A percentile compares a stretch with the other conserved stretches of the same genome.
Conservation (phyloP, 2,888 invertebrate species). For the Odontocerum albicorne region DNA sequence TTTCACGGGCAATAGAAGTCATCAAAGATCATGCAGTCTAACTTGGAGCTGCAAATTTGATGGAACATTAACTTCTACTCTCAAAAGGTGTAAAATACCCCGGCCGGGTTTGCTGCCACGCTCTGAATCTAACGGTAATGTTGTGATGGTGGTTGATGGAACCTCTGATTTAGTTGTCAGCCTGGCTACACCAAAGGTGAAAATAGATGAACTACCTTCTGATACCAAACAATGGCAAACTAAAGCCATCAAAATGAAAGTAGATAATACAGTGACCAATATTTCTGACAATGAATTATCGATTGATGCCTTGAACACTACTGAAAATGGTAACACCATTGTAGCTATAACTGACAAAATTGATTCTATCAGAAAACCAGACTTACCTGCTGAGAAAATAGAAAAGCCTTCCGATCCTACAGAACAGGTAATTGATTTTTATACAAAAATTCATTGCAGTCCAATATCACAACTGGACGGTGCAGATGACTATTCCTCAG, state of each 20-base stretch:
- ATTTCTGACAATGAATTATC: slow-evolving; percentile 5
- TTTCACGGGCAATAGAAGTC: slow-evolving; percentile 56
- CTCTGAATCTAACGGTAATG: slow-evolving; percentile 40
- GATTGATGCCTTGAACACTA: background rate
- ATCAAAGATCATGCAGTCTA: slow-evolving; percentile 68
- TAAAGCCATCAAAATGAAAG: slow-evolving; percentile 15
- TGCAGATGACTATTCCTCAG: slow-evolving; percentile 66
- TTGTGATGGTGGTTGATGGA: slow-evolving; percentile 42
- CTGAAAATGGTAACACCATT: background rate
- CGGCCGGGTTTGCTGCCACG: slow-evolving; percentile 36
- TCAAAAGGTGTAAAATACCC: slow-evolving; percentile 69
- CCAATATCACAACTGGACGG: slow-evolving; percentile 71
- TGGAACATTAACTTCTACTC: slow-evolving; percentile 59
- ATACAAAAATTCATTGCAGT: slow-evolving; percentile 57
- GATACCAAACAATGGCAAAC: slow-evolving; percentile 26
- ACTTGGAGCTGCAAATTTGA: slow-evolving; percentile 73
- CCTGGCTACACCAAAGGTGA: slow-evolving; percentile 22
- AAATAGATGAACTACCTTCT: slow-evolving; percentile 25
- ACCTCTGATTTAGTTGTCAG: slow-evolving; percentile 35
- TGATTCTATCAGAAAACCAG: slow-evolving; percentile 1
- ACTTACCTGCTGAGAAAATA: slow-evolving; percentile 35
- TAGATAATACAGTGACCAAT: slow-evolving; percentile 3
- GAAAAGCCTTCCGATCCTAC: slow-evolving; percentile 53
- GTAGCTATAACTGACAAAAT: background rate
- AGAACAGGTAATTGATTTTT: slow-evolving; percentile 56